Evolutionary conservation across 2,888 invertebrate genomes (phyloP).

Genomic region (Phalera bucephala): DNA sequence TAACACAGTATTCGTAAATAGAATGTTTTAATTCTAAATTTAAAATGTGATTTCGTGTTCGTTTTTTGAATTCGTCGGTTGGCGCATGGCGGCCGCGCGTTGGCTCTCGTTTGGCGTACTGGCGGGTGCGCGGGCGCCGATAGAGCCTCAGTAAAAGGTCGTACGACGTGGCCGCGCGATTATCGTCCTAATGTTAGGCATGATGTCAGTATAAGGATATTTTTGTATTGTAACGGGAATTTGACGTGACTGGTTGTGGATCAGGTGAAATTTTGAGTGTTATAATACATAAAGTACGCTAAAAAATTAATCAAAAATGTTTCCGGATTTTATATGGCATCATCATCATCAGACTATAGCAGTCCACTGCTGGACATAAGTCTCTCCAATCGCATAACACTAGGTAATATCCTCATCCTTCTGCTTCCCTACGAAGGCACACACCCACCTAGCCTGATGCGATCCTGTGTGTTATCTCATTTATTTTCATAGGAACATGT

Average conservation of each 20-base stretch:
- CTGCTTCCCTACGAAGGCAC: too few relatives aligned
- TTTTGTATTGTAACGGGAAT: conserved; percentile 8
- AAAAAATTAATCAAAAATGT: too few relatives aligned
- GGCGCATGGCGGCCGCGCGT: conserved; percentile 77
- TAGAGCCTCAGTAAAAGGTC: conserved; percentile 34
- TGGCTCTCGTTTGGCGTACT: conserved; percentile 49
- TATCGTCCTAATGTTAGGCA: conserved; percentile 19
- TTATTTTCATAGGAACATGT: too few relatives aligned
- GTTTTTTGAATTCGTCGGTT: conserved; percentile 63
- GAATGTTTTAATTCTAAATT: conserved; percentile 38
- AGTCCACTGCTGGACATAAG: too few relatives aligned
- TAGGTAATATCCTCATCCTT: too few relatives aligned
- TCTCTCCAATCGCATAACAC: too few relatives aligned
- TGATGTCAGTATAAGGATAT: conserved; percentile 7
- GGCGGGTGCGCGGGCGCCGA: conserved; percentile 46
- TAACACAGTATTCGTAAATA: conserved; percentile 34
- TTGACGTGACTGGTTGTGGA: conserved; percentile 1
- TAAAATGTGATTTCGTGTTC: conserved; percentile 54
- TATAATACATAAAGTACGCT: too few relatives aligned
- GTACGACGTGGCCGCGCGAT: conserved; percentile 25
- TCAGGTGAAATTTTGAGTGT: conserved; percentile 2
- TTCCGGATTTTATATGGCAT: too few relatives aligned
- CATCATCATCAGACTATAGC: too few relatives aligned
- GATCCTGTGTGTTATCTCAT: too few relatives aligned
- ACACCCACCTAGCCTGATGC: too few relatives aligned